A percentile compares a stretch with the other conserved stretches of the same genome.
phyloP scores from a whole-genome alignment of 2,113 vertebrate species.

The Arvicanthis niloticus region DNA sequence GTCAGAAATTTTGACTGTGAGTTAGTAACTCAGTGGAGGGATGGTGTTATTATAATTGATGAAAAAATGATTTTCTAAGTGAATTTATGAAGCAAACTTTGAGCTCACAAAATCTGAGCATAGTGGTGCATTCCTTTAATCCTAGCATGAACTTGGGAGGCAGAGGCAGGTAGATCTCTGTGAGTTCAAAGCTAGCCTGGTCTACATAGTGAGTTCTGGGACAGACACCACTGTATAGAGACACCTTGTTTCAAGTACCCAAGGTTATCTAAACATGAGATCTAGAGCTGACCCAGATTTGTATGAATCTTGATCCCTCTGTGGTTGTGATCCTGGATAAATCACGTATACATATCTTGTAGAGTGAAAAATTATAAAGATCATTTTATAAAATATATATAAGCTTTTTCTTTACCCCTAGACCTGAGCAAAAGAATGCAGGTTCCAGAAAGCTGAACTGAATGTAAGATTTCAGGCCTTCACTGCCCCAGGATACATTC shows the following conservation, averaged over 20 bases:
- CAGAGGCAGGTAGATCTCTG: neutral
- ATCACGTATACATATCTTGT: neutral
- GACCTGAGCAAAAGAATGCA: too few relatives aligned
- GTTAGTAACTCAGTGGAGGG: too few relatives aligned
- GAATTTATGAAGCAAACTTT: constrained; percentile 2
- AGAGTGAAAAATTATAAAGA: too few relatives aligned
- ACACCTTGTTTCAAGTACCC: neutral
- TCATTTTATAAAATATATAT: too few relatives aligned
- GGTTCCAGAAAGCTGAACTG: too few relatives aligned
- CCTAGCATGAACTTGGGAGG: neutral
- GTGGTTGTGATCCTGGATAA: neutral
- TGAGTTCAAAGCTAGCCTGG: neutral
- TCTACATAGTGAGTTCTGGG: neutral
- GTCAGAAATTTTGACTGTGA: too few relatives aligned
- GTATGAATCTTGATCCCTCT: neutral
- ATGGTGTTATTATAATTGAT: neutral
- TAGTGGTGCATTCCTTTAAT: neutral
- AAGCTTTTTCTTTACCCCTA: too few relatives aligned
- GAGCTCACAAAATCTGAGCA: neutral
- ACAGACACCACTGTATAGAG: neutral
- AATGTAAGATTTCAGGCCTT: too few relatives aligned
- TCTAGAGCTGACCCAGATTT: neutral
- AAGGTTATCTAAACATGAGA: neutral
- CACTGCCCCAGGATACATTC: too few relatives aligned
- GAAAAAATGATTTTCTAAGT: constrained; percentile 16